Conservation (phyloP, 2,113 vertebrate genomes). For the Piaya cayana region DNA sequence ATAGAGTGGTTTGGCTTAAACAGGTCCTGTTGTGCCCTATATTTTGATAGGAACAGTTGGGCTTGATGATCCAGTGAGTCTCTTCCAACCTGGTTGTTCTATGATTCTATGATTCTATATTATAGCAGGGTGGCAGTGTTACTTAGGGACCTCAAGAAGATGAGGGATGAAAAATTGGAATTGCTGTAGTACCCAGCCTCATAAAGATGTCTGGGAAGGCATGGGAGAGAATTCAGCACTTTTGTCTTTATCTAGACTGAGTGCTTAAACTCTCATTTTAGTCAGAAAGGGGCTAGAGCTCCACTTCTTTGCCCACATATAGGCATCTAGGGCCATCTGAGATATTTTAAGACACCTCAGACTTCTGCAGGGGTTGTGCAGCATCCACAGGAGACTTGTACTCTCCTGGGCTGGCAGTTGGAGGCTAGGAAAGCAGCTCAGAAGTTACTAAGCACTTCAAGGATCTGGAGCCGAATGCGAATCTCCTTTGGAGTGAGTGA, state of each 20-base stretch:
- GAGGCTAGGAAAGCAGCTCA: not conserved
- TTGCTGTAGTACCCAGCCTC: not conserved
- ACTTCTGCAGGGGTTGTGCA: not conserved
- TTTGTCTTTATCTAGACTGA: not conserved
- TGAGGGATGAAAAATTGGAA: not conserved
- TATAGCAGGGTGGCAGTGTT: not conserved
- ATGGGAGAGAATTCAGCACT: not conserved
- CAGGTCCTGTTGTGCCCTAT: not conserved
- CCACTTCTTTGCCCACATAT: not conserved
- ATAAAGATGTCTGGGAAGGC: not conserved
- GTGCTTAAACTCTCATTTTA: not conserved
- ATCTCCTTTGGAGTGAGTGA: not conserved
- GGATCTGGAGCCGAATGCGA: not conserved
- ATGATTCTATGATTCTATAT: too few relatives aligned
- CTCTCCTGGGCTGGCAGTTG: not conserved
- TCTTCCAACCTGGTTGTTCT: too few relatives aligned
- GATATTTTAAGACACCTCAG: not conserved
- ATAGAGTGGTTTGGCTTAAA: not conserved
- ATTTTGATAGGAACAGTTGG: too few relatives aligned
- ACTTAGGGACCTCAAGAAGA: not conserved
- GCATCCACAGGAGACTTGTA: not conserved
- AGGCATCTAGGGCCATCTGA: not conserved
- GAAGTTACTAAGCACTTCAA: not conserved
- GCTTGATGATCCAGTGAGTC: too few relatives aligned
- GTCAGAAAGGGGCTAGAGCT: not conserved